Evolutionary conservation across 2,888 invertebrate species (phyloP), one percentile per base, ranked within the genome.

Genomic region (Deilephila porcellus): DNA sequence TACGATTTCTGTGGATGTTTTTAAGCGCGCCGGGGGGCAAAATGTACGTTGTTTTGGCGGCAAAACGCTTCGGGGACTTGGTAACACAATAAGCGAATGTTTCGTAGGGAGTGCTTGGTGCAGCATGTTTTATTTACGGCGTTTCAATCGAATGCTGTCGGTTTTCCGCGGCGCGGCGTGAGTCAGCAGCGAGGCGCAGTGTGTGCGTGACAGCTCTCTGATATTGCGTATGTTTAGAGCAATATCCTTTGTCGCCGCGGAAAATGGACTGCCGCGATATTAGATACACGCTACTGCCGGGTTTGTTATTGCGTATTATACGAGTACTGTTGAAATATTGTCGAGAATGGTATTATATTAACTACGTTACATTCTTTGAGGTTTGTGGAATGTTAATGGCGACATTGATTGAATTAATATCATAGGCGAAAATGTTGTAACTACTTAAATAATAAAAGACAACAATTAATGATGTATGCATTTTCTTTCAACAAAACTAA

Each of bases 21-120:
- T 93, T 93, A 93, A 91, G 88, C 94, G 88, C 94, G 94, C 94
- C 93, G 90, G 94, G 94, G 93, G 94, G 93, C 92, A 92, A 92
- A 93, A 91, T 92, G 93, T 91, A 91, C 91, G 93, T 94, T 94
- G 94, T 93, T 94, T 94, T 94, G 94, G 94, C 94, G 94, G 94
- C 94, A 94, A 94, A 94, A 94, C 90, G 94, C 94, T 93, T 91
- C 90, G 88, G 93, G 93, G 93, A 90, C 88, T 89, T 88, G 90
- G 93, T 93, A 94, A 94, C 93, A 94, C 91, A 94, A 94, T 94
- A 94, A 94, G 91, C 90, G 88, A 92, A 91, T 88, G 90, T 85
- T 88, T 84, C 87, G 88, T 88, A 91, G 92, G 91, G 91, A 88
- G 89, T 79, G 56, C 56, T 85, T 88, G 86, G 86, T 83, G 91